phyloP scores from a whole-genome alignment of 2,888 invertebrate species.

The Heliothis peltigera region DNA sequence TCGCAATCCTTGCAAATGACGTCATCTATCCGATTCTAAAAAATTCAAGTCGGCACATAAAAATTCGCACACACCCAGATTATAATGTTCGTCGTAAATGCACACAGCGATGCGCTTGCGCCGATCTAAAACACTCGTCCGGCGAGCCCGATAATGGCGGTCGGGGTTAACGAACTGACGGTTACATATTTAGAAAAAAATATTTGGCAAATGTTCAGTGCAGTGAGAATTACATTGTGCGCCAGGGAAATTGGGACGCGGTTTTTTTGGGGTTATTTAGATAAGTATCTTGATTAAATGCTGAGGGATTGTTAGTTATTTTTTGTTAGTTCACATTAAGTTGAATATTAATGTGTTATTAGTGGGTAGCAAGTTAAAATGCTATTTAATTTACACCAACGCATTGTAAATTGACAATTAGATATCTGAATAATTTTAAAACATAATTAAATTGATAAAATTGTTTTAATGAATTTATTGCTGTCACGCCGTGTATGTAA shows the following conservation, averaged over 20 bases:
- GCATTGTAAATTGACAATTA: too few species aligned
- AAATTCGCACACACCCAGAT: slow-evolving; percentile 62
- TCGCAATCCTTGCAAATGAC: slow-evolving; percentile 44
- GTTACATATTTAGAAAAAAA: slow-evolving; percentile 90
- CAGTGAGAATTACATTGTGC: slow-evolving; percentile 68
- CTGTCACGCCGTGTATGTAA: slow-evolving; percentile 13
- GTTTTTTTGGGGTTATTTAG: slow-evolving; percentile 25
- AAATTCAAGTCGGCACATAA: slow-evolving; percentile 66
- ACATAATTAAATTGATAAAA: background rate
- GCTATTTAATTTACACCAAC: too few species aligned
- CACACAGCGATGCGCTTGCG: slow-evolving; percentile 72
- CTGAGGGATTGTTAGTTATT: background rate
- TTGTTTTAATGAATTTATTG: slow-evolving; percentile 25
- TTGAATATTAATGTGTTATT: background rate
- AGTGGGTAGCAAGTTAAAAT: too few species aligned
- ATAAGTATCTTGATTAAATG: background rate
- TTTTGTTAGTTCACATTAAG: background rate
- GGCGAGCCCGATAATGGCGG: slow-evolving; percentile 84
- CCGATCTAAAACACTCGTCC: slow-evolving; percentile 86
- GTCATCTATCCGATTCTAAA: slow-evolving; percentile 68
- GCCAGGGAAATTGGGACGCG: slow-evolving; percentile 59
- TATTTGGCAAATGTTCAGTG: slow-evolving; percentile 89
- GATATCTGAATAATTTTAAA: too few species aligned
- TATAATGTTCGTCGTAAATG: slow-evolving; percentile 51
- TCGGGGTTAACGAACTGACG: slow-evolving; percentile 77